Evolutionary conservation across 2,113 vertebrate genomes (phyloP).

Genomic region (Puntigrus tetrazona): DNA sequence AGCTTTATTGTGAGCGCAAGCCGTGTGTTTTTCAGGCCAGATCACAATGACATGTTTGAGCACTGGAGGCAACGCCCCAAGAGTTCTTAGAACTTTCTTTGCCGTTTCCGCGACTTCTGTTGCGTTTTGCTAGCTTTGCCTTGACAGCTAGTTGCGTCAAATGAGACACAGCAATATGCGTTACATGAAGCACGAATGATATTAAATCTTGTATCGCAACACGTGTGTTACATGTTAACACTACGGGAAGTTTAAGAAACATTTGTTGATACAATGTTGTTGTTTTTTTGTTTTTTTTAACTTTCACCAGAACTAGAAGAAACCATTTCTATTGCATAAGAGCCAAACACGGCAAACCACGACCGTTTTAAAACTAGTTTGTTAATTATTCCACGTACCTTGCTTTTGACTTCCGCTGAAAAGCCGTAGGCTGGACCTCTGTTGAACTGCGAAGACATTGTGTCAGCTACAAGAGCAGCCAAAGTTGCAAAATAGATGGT

Average conservation of each 20-base stretch:
- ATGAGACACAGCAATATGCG: background rate
- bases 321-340: background rate
- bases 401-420: conserved; percentile 77
- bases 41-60: conserved; percentile 25
- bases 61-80: conserved; percentile 37
- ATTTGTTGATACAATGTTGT: background rate
- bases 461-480: background rate
- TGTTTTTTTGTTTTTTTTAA: too few species aligned
- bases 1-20: background rate
- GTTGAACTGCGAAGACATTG: conserved; percentile 71
- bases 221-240: conserved; percentile 14
- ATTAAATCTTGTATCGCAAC: background rate
- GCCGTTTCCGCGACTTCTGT: background rate
- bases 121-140: background rate
- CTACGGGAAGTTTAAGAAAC: background rate
- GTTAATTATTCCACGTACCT: conserved; percentile 61
- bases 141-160: background rate
- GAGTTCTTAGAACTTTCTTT: background rate
- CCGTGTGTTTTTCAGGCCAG: background rate
- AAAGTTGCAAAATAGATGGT: background rate
- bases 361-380: background rate
- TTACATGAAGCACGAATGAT: background rate
- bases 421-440: conserved; percentile 75
- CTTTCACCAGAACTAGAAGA: background rate
- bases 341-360: background rate